Evolutionary conservation across 2,113 vertebrate species (phyloP).

Genomic region (Aviceda subcristata): DNA sequence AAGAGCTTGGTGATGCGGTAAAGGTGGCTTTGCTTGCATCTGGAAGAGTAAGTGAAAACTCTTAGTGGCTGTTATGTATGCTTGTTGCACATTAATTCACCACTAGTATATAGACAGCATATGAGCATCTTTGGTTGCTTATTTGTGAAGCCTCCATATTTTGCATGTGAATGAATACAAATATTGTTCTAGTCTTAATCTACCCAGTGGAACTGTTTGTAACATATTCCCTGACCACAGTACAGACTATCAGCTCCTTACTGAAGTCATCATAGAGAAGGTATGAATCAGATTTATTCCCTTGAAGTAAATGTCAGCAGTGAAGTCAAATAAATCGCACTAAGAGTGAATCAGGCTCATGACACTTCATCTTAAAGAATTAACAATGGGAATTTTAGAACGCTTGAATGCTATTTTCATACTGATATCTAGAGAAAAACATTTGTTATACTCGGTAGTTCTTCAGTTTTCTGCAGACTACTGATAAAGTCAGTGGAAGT

Average conservation of each 20-base stretch:
- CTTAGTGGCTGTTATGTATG: neutral
- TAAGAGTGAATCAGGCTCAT: neutral
- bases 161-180: neutral
- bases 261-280: neutral
- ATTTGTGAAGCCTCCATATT: neutral
- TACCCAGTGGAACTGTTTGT: neutral
- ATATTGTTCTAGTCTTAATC: neutral
- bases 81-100: neutral
- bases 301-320: neutral
- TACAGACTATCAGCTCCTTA: neutral
- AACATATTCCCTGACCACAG: neutral
- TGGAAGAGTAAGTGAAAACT: constrained; percentile 61
- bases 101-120: neutral
- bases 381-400: neutral
- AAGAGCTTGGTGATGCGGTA: constrained; percentile 93
- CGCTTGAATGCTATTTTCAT: neutral
- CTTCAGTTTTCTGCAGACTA: neutral
- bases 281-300: neutral
- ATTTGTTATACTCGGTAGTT: neutral
- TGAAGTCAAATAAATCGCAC: neutral
- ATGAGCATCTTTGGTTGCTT: neutral
- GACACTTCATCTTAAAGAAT: neutral
- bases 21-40: constrained; percentile 97
- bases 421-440: neutral
- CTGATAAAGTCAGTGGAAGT: neutral